Percentiles rank a stretch among this genome's conserved stretches.
Conservation (phyloP, 2,113 vertebrate genomes). For the Anseranas semipalmata region DNA sequence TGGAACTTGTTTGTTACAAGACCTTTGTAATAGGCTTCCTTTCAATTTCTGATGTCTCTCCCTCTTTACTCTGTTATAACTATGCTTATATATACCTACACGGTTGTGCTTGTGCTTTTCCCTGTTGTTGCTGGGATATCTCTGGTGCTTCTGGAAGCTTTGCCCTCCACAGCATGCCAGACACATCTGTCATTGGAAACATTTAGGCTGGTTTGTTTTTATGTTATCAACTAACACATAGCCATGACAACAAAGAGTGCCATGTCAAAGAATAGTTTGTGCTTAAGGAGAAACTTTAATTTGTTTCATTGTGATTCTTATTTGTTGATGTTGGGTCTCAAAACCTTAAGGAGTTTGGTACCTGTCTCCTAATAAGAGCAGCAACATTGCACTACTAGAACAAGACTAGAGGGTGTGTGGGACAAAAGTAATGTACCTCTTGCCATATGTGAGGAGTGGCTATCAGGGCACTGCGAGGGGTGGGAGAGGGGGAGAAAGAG, state of each 20-base stretch:
- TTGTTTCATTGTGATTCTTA: neutral
- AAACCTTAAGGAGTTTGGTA: neutral
- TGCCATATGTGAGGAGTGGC: neutral
- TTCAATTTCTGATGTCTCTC: neutral
- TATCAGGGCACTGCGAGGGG: neutral
- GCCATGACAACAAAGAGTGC: neutral
- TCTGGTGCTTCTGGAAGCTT: neutral
- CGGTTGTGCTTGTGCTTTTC: neutral
- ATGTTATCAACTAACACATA: neutral
- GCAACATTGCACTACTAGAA: neutral
- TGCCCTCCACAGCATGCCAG: neutral
- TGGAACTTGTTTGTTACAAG: neutral
- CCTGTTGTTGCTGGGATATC: neutral
- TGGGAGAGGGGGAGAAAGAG: neutral
- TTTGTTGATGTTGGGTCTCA: neutral
- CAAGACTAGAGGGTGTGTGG: neutral
- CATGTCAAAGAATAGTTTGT: neutral
- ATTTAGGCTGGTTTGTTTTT: neutral
- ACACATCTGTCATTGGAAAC: neutral
- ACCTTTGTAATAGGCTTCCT: neutral
- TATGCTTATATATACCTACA: neutral
- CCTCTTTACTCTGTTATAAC: neutral
- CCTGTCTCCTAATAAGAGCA: neutral
- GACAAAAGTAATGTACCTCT: neutral
- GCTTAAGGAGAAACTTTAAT: neutral